Conservation (phyloP, 2,888 invertebrate species). For the Xylota sylvarum region DNA sequence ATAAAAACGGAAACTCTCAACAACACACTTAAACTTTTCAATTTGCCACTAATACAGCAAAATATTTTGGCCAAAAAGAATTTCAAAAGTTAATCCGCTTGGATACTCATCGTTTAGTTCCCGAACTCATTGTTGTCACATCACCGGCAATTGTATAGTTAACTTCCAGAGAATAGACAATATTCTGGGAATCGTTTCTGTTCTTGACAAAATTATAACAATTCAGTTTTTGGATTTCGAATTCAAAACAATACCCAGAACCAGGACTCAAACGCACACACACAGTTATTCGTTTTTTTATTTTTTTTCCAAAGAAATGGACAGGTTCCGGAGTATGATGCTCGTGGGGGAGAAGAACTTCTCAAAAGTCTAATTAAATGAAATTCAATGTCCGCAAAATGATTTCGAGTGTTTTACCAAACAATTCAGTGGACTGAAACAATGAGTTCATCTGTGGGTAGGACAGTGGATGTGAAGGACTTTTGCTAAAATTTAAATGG, state of each 20-base stretch:
- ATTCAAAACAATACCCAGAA: not conserved
- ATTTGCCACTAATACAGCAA: conserved; percentile 27
- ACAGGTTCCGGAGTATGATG: not conserved
- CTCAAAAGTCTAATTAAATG: conserved; percentile 7
- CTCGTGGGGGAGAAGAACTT: not conserved
- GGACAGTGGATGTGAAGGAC: not conserved
- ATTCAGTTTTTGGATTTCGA: not conserved
- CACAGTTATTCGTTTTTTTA: not conserved
- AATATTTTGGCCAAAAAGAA: not conserved
- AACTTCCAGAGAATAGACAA: conserved; percentile 8
- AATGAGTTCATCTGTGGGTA: not conserved
- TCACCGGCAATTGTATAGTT: conserved; percentile 16
- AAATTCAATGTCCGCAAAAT: conserved; percentile 13
- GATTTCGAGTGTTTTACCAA: conserved; percentile 5
- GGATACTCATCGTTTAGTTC: not conserved
- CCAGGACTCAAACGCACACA: not conserved
- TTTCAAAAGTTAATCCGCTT: conserved; percentile 38
- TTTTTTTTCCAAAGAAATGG: not conserved
- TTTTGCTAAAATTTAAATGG: not conserved
- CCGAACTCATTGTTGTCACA: conserved; percentile 21
- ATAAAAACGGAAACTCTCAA: not conserved
- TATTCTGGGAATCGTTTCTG: conserved; percentile 11
- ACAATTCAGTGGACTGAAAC: not conserved
- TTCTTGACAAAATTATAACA: not conserved
- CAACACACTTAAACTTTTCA: conserved; percentile 32